phyloP scores from a whole-genome alignment of 2,888 invertebrate genomes.

The Drosophila fungiperda region DNA sequence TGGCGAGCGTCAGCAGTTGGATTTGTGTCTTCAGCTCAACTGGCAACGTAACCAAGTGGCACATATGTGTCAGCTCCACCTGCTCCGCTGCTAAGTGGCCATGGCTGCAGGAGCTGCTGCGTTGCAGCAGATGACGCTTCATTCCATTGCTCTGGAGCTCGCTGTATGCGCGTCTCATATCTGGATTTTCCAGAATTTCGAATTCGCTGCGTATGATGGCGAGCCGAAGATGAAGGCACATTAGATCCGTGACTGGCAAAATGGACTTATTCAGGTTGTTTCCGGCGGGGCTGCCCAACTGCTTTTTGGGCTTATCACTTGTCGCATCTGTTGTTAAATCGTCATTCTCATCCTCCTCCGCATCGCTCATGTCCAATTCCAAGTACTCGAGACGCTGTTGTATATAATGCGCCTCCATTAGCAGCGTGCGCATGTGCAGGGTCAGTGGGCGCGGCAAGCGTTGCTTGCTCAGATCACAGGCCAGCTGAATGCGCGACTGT shows the following conservation, averaged over 20 bases:
- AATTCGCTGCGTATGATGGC: conserved; percentile 87
- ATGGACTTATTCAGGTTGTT: conserved; percentile 75
- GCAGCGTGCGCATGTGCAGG: conserved; percentile 86
- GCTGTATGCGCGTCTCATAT: conserved; percentile 86
- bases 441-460: conserved; percentile 86
- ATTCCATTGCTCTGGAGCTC: conserved; percentile 74
- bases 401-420: conserved; percentile 87
- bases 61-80: conserved; percentile 35
- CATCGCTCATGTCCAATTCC: conserved; percentile 83
- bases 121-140: conserved; percentile 48
- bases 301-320: conserved; percentile 47
- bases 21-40: conserved; percentile 85
- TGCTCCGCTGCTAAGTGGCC: conserved; percentile 8
- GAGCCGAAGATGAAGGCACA: conserved; percentile 87
- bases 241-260: conserved; percentile 85
- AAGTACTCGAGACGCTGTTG: conserved; percentile 85
- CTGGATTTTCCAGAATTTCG: conserved; percentile 87
- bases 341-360: conserved; percentile 78
- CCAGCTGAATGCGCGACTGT: conserved; percentile 86
- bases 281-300: conserved; percentile 70
- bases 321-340: conserved; percentile 51
- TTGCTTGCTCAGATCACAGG: conserved; percentile 87
- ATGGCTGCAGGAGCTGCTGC: conserved; percentile 10
- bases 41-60: conserved; percentile 85
- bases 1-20: conserved; percentile 84